Evolutionary conservation across 2,888 invertebrate species (phyloP).

Genomic region (Ormyrus nitidulus): DNA sequence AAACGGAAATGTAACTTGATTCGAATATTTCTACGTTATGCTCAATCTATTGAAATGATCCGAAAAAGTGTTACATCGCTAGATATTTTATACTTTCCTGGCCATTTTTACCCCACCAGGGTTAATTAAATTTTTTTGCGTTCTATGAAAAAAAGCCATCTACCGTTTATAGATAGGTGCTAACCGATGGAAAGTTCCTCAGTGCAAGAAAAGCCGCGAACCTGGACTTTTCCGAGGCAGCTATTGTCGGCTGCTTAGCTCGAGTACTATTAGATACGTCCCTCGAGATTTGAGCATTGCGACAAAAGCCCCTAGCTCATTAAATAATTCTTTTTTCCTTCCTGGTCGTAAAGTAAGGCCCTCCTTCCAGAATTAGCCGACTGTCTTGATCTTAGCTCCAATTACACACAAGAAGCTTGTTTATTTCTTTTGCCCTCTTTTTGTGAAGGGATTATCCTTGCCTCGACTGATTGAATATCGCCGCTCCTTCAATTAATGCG

Average conservation of each 20-base stretch:
- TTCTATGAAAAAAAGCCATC: too few relatives aligned
- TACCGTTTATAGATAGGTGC: too few relatives aligned
- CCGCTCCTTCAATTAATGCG: too few relatives aligned
- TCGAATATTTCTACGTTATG: too few relatives aligned
- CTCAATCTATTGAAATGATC: too few relatives aligned
- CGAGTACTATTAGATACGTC: conserved; percentile 15
- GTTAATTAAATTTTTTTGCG: too few relatives aligned
- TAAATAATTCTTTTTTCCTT: conserved; percentile 8
- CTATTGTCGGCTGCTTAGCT: conserved; percentile 27
- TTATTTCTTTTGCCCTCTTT: background rate
- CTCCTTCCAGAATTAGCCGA: background rate
- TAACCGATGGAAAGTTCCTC: conserved; percentile 10
- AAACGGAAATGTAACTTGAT: too few relatives aligned
- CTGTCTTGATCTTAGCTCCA: background rate
- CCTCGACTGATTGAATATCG: background rate
- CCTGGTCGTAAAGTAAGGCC: background rate
- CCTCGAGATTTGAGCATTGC: conserved; percentile 17
- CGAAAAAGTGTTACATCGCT: background rate
- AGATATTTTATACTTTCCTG: too few relatives aligned
- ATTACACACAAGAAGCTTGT: conserved; percentile 4
- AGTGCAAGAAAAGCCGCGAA: background rate
- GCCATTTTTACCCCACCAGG: too few relatives aligned
- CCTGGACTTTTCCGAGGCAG: conserved; percentile 23
- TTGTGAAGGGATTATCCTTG: background rate
- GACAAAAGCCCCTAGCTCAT: conserved; percentile 22